phyloP scores from a whole-genome alignment of 2,888 invertebrate genomes.

The Cancer borealis region DNA sequence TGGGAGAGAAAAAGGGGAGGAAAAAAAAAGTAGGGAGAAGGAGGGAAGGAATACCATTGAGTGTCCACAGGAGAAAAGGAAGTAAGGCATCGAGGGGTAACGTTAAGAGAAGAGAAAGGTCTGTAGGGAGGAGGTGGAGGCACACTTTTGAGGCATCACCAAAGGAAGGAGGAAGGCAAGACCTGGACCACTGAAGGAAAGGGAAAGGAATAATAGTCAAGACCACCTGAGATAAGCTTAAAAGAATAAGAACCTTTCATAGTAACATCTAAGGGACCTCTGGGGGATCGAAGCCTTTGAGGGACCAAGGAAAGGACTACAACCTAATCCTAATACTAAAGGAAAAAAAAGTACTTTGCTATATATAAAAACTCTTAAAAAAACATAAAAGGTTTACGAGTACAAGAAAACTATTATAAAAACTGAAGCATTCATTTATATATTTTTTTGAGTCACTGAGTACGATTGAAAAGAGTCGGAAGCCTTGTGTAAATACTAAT shows the following conservation, averaged over 20 bases:
- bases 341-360: no score
- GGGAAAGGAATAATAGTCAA: constrained; percentile 11
- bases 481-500: no score
- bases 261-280: not conserved
- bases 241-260: not conserved
- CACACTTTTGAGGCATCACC: not conserved
- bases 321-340: no score
- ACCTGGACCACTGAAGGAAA: not conserved
- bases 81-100: not conserved
- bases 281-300: not conserved
- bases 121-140: no score
- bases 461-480: no score
- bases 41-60: not conserved
- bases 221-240: not conserved
- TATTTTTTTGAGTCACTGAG: no score
- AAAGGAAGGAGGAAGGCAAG: not conserved
- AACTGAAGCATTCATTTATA: no score
- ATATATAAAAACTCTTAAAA: no score
- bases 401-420: no score
- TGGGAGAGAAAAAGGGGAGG: not conserved
- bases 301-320: not conserved
- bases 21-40: not conserved
- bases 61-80: not conserved
- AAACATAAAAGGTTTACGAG: no score
- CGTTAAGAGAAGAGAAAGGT: not conserved